Base-by-base conservation (phyloP, 2,797 vertebrate species). In the Xenopus petersii region DNA sequence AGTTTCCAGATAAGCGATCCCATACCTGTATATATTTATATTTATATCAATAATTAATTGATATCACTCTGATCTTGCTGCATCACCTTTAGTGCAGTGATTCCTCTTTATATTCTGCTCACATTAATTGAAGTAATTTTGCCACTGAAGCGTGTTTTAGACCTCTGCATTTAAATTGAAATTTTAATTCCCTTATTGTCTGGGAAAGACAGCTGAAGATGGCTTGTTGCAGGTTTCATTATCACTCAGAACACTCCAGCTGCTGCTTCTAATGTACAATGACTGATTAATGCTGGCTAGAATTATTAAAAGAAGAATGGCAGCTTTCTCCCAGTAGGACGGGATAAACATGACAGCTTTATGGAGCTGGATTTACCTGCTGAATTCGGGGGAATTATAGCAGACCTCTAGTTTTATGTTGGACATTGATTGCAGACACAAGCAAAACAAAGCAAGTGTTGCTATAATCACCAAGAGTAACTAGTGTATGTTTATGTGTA, bases 101-200 rank as follows among this genome's bases (percentile, higher is more conserved):
- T 79, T 42, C 36, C 82, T 83, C 86, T 92, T 91, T 92, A 88
- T 91, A 91, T 90, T 91, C 89, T 73, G 17, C 87, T 92, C 90
- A 87, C 89, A 90, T 91, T 93, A 92, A 93, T 93, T 93, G 91
- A 91, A 91, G 89, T 90, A 90, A 93, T 93, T 92, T 91, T 89
- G 88, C 84, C 87, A 89, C 88, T 88, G 90, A 88, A 92, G 92
- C 90, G 81, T 92, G 89, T 90, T 92, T 89, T 88, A 85, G 86
- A 88, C 88, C 90, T 89, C 90, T 90, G 91, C 90, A 92, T 93
- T 93, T 91, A 92, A 93, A 93, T 93, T 90, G 91, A 91, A 92
- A 90, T 93, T 92, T 91, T 93, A 92, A 92, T 92, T 92, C 91
- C 88, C 90, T 89, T 82, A 90, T 91, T 92, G 91, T 93, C 90